phyloP scores from a whole-genome alignment of 1,140 invertebrate species.

The Bombus terrestris region DNA sequence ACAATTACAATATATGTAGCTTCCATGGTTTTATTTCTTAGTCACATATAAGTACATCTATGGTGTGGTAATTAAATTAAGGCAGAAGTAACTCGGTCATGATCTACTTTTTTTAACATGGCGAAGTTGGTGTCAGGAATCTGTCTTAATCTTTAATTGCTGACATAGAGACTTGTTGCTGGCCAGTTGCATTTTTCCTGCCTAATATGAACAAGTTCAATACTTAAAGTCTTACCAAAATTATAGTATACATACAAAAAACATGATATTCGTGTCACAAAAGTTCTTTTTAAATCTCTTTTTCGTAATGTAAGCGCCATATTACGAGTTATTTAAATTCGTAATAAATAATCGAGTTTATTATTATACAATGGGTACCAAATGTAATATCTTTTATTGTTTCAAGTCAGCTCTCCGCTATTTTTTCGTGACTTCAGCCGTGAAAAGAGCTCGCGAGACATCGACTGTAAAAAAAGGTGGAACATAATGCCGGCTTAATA shows the following conservation, averaged over 20 bases:
- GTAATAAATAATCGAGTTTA: too few species aligned
- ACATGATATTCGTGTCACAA: background rate
- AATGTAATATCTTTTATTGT: background rate
- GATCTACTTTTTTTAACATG: conserved; percentile 4
- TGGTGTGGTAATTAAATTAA: background rate
- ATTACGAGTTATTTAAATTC: background rate
- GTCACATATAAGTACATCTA: background rate
- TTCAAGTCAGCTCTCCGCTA: background rate
- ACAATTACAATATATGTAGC: background rate
- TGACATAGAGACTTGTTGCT: background rate
- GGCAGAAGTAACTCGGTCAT: background rate
- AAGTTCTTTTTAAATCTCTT: background rate
- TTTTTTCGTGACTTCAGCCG: background rate
- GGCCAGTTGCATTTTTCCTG: conserved; percentile 28
- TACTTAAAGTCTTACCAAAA: background rate
- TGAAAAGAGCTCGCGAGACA: background rate
- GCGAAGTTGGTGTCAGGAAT: too few species aligned
- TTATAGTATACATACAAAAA: background rate
- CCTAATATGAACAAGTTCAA: background rate
- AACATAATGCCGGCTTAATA: background rate
- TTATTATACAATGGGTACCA: background rate
- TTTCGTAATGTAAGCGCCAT: background rate
- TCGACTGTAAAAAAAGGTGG: background rate
- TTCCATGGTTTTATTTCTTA: background rate
- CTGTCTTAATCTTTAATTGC: conserved; percentile 14